These are phyloP conservation scores for Lateolabrax maculatus DNA, from an alignment of 2,797 vertebrate species.

Conservation along the genomic window DNA sequence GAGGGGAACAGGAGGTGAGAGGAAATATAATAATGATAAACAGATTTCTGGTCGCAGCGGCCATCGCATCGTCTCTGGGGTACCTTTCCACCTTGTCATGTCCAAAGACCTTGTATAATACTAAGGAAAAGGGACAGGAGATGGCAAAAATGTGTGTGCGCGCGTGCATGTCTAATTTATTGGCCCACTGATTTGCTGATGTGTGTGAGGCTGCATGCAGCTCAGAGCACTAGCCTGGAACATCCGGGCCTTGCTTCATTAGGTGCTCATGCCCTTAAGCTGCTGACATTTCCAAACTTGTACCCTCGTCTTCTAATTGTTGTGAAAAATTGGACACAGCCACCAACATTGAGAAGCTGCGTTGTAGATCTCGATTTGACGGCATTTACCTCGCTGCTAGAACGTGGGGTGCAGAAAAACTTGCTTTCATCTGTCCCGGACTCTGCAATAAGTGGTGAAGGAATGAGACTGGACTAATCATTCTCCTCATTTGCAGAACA, in stretches of 20 bases:
- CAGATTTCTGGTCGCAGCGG: constrained; percentile 54
- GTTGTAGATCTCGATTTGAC: constrained; percentile 61
- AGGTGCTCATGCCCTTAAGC: constrained; percentile 81
- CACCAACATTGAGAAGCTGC: constrained; percentile 45
- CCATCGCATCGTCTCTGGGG: constrained; percentile 71
- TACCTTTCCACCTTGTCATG: constrained; percentile 77
- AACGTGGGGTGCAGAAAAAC: constrained; percentile 8
- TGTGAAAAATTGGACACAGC: constrained; percentile 77
- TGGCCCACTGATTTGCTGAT: constrained; percentile 77
- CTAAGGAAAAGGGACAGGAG: constrained; percentile 51
- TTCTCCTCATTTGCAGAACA: not conserved
- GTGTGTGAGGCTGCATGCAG: constrained; percentile 69
- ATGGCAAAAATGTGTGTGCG: constrained; percentile 34
- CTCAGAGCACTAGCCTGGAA: constrained; percentile 75
- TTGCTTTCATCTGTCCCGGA: not conserved
- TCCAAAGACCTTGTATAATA: constrained; percentile 76
- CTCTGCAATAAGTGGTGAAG: not conserved
- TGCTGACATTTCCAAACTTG: constrained; percentile 86
- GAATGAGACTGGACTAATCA: not conserved
- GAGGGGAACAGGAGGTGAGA: constrained; percentile 66
- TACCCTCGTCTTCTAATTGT: constrained; percentile 80
- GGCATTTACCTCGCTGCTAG: constrained; percentile 25
- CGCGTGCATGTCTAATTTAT: constrained; percentile 74
- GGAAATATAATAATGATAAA: constrained; percentile 79
- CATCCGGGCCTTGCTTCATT: constrained; percentile 82